Conservation (phyloP, 2,797 vertebrate species). For the Pristis pectinata region DNA sequence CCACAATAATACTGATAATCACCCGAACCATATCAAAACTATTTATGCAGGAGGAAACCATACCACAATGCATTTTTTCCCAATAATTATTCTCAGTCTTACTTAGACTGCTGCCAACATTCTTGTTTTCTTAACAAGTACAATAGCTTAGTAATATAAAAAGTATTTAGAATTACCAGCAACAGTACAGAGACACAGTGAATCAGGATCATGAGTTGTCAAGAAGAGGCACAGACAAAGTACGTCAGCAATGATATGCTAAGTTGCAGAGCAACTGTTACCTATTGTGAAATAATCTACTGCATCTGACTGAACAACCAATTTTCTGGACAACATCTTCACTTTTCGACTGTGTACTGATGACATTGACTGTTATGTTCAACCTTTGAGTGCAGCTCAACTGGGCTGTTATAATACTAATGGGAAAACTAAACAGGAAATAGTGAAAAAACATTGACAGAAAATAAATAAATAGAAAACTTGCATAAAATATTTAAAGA, state of each 20-base stretch:
- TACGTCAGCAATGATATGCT: not conserved
- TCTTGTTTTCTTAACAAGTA: constrained; percentile 23
- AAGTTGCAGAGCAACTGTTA: not conserved
- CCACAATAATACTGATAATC: constrained; percentile 10
- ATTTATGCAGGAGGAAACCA: not conserved
- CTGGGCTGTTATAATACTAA: not conserved
- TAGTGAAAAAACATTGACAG: not conserved
- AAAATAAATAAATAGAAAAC: not conserved
- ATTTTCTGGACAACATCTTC: not conserved
- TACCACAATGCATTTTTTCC: not conserved
- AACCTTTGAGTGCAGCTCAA: not conserved
- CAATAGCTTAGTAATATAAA: not conserved
- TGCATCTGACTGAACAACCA: not conserved
- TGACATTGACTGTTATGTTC: not conserved
- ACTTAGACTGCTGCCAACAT: constrained; percentile 2
- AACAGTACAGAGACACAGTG: not conserved
- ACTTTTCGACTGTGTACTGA: not conserved
- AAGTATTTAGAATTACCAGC: not conserved
- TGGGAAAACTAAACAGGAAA: not conserved
- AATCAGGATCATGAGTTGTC: not conserved
- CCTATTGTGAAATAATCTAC: not conserved
- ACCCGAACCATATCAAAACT: not conserved
- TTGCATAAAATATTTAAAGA: not conserved
- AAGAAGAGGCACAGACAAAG: not conserved
- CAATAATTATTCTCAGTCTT: not conserved